Evolutionary conservation across 2,797 vertebrate genomes (phyloP), one percentile per base, ranked within the genome.

Genomic region (Hoplostethus mediterraneus): DNA sequence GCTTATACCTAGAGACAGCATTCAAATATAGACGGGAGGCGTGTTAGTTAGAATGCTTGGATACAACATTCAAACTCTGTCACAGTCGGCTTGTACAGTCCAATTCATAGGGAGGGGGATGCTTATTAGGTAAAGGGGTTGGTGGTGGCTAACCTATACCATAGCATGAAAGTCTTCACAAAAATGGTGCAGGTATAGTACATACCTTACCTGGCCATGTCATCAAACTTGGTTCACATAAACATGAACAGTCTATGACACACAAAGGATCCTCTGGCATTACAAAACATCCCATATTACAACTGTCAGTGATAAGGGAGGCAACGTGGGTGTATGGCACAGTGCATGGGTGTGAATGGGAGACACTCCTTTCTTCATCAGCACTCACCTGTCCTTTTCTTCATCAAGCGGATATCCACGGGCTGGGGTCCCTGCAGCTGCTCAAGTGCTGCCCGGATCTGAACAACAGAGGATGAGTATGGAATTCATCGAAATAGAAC

Each of bases 1-100:
- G 98, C 98, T 99, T 99, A 99, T 98, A 99, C 98, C 98, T 99
- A 99, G 98, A 99, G 97, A 98, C 98, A 99, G 98, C 97, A 99
- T 99, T 99, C 98, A 99, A 97, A 99, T 99, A 99, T 99, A 99
- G 97, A 99, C 97, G 98, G 98, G 97, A 99, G 96, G 98, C 93
- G 98, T 98, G 98, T 99, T 99, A 99, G 98, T 86, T 58, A 89
- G 84, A 87, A 79, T 84, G 84, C 85, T 74, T 83, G 95, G 95
- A 82, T 83, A 94, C 95, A 92, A 97, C 96, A 97, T 96, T 88
- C 95, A 97, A 96, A 96, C 96, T 98, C 95, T 96, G 89, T 90
- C 92, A 94, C 90, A 95, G 96, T 95, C 95, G 97, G 96, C 95
- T 96, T 77, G 79, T 71, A 82, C 64, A 87, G 56, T 75, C 86